Evolutionary conservation across 2,888 invertebrate species (phyloP).

Genomic region (Eucriotettix oculatus): DNA sequence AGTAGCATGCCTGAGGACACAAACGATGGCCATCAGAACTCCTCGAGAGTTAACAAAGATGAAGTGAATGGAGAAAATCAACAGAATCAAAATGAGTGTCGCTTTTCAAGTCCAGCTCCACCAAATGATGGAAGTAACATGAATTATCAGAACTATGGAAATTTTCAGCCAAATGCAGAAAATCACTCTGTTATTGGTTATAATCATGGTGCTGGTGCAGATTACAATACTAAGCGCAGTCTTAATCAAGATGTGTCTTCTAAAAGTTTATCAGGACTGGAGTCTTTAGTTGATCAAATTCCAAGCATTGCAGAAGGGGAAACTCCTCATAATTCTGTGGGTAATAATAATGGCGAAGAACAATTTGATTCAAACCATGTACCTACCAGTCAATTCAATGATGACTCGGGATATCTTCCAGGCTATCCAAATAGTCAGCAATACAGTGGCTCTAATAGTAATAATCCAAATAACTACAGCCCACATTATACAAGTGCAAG

Average conservation of each 20-base stretch:
- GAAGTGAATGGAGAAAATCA: conserved; percentile 21
- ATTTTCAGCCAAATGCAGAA: conserved; percentile 18
- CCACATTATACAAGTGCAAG: conserved; percentile 15
- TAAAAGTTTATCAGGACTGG: conserved; percentile 70
- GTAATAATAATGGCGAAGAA: conserved; percentile 18
- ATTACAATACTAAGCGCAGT: conserved; percentile 13
- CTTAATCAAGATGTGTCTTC: conserved; percentile 56
- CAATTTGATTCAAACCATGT: conserved; percentile 14
- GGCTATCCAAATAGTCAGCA: conserved; percentile 15
- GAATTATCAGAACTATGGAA: conserved; percentile 19
- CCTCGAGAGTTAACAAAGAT: conserved; percentile 17
- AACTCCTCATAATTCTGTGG: conserved; percentile 16
- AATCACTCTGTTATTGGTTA: conserved; percentile 17
- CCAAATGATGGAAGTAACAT: conserved; percentile 16
- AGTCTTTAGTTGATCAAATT: conserved; percentile 82
- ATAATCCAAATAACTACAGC: conserved; percentile 16
- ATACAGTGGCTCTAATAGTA: conserved; percentile 17
- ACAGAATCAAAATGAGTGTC: conserved; percentile 23
- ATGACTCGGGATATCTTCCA: conserved; percentile 18
- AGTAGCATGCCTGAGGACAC: conserved; percentile 33
- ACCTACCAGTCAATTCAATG: conserved; percentile 16
- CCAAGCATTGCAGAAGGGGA: conserved; percentile 69
- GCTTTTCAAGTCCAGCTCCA: conserved; percentile 31
- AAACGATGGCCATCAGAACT: conserved; percentile 4
- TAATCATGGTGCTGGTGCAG: conserved; percentile 13